Conservation (phyloP, 2,888 invertebrate genomes). For the Unio pictorum region DNA sequence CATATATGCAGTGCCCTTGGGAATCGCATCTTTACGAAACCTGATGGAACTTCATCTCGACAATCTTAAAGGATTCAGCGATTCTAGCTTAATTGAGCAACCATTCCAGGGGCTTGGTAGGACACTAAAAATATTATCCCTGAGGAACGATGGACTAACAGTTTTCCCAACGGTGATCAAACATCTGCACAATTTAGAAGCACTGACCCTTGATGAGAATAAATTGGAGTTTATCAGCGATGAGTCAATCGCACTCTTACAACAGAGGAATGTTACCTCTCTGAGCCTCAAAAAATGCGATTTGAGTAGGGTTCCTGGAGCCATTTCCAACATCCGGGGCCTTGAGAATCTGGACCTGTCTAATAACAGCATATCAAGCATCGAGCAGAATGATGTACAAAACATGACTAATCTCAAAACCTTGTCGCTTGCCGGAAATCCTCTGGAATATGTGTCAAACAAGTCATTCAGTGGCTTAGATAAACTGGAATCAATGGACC, state of each 20-base stretch:
- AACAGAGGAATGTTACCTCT: slow-evolving; percentile 9
- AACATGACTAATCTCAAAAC: slow-evolving; percentile 17
- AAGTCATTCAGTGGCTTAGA: slow-evolving; percentile 21
- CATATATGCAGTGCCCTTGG: slow-evolving; percentile 28
- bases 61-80: slow-evolving; percentile 16
- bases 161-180: slow-evolving; percentile 22
- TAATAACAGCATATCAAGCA: slow-evolving; percentile 27
- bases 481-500: slow-evolving; percentile 14
- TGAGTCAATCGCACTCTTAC: slow-evolving; percentile 18
- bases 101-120: slow-evolving; percentile 14
- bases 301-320: slow-evolving; percentile 32
- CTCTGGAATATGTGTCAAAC: slow-evolving; percentile 26
- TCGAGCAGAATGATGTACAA: slow-evolving; percentile 32
- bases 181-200: slow-evolving; percentile 20
- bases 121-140: slow-evolving; percentile 19
- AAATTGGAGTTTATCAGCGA: slow-evolving; percentile 23
- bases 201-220: slow-evolving; percentile 29
- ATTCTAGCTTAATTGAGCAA: slow-evolving; percentile 18
- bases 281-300: slow-evolving; percentile 26
- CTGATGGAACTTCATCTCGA: slow-evolving; percentile 37
- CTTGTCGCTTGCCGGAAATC: slow-evolving; percentile 26
- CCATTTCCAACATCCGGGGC: slow-evolving; percentile 16
- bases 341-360: slow-evolving; percentile 32
- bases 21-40: slow-evolving; percentile 18
- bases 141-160: slow-evolving; percentile 29